These are phyloP conservation scores for Anthopleura sola DNA, from an alignment of 64 coral and sea anemone species.

Conservation along the genomic window DNA sequence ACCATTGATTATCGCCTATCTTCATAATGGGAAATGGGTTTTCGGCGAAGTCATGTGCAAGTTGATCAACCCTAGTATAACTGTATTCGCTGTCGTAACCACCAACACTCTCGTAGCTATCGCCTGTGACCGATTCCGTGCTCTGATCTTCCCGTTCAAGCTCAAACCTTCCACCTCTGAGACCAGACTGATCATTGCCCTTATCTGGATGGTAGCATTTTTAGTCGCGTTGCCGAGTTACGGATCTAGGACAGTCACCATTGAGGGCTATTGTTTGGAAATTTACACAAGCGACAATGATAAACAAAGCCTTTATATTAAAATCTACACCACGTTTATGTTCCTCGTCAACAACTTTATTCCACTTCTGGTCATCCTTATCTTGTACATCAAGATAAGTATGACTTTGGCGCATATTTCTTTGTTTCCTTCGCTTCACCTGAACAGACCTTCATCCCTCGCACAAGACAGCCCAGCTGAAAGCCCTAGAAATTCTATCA, in stretches of 20 bases:
- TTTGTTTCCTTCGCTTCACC: slow-evolving; percentile 30
- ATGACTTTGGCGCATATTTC: slow-evolving; percentile 49
- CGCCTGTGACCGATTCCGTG: slow-evolving; percentile 78
- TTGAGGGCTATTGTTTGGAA: slow-evolving; percentile 27
- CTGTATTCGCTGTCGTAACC: slow-evolving; percentile 81
- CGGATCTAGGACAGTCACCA: slow-evolving; percentile 41
- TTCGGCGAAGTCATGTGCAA: slow-evolving; percentile 82
- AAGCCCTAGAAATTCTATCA: slow-evolving; percentile 12
- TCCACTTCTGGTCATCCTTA: slow-evolving; percentile 59
- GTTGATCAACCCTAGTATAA: slow-evolving; percentile 74
- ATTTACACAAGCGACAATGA: slow-evolving; percentile 33
- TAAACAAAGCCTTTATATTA: slow-evolving; percentile 28
- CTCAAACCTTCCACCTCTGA: slow-evolving; percentile 51
- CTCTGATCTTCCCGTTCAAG: slow-evolving; percentile 78
- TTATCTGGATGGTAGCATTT: slow-evolving; percentile 67
- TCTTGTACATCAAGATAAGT: slow-evolving; percentile 66
- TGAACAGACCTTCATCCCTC: slow-evolving; percentile 12
- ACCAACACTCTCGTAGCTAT: slow-evolving; percentile 86
- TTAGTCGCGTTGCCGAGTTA: slow-evolving; percentile 61
- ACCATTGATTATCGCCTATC: slow-evolving; percentile 50
- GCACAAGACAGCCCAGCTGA: background rate
- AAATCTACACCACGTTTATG: slow-evolving; percentile 53
- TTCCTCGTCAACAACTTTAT: slow-evolving; percentile 60
- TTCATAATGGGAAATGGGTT: slow-evolving; percentile 30
- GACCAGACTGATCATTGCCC: slow-evolving; percentile 47